Base-by-base conservation (phyloP, 2,888 invertebrate species). In the Punctoribates punctum region DNA sequence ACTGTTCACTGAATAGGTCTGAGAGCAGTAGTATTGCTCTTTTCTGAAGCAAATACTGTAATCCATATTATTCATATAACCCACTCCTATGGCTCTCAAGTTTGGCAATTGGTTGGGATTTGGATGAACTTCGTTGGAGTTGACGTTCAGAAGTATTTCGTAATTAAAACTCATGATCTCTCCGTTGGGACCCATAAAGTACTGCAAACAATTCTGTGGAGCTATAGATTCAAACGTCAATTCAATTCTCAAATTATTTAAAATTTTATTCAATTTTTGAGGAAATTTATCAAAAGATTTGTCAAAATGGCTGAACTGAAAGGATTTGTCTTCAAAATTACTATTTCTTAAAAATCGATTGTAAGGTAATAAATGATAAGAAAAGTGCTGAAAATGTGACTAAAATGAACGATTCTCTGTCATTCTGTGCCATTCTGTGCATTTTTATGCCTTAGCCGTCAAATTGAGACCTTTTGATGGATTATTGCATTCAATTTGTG, bases 21-120 rank as follows among this genome's bases (percentile, higher is more conserved):
- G 90, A 0, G 92, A 91, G 81, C 94, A 94, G 82, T 93, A 93
- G 83, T 93, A 94, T 78, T 90, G 87, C 83, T 94, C 94, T 82
- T 90, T 90, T 42, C 94, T 85, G 57, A 94, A 87, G 83, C 94
- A 94, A 79, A 93, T 89, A 79, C 92, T 90, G 83, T 94, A 94
- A 83, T 94, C 93, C 83, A 94, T 93, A 83, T 93, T 93, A 76
- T 93, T 92, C 23, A 94, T 87, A 75, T 80, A 79, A 25, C 60
- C 75, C 23, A 73, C 54, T 34, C 74, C 73, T 23, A 23, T 46
- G 27, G 17, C 17, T 17, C 13, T 20, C 9, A 13, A 5, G 23
- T 70, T 38, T 8, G 70, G 15, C 42, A 70, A 70, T 1, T 70
- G 20, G 20, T 42, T 15, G 1, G 11, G 23, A 23, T 9, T 38